A percentile compares a stretch with the other conserved stretches of the same genome.
Conservation (phyloP, 2,888 invertebrate genomes). For the Pinctada fucata region DNA sequence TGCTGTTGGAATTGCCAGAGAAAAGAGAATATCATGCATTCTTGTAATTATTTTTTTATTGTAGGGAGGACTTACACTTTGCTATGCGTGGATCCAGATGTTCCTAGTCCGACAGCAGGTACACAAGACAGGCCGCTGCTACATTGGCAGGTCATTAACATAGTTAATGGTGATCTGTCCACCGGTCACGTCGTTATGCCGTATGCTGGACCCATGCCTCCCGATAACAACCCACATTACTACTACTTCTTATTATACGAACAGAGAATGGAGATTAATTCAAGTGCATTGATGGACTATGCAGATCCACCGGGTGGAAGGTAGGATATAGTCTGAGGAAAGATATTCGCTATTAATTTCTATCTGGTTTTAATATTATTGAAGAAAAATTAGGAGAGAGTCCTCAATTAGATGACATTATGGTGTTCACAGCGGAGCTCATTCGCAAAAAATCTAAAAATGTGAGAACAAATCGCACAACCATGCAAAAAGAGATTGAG, state of each 20-base stretch:
- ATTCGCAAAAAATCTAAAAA: too few relatives aligned
- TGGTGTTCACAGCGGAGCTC: too few relatives aligned
- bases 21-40: too few relatives aligned
- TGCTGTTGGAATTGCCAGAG: too few relatives aligned
- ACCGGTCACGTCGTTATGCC: constrained; percentile 45
- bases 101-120: constrained; percentile 43
- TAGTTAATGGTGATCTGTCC: constrained; percentile 45
- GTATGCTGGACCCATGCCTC: constrained; percentile 50
- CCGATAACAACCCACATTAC: constrained; percentile 44
- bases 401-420: too few relatives aligned
- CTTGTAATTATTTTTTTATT: not conserved
- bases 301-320: constrained; percentile 40
- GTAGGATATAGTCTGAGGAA: constrained; percentile 18
- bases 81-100: constrained; percentile 50
- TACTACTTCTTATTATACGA: constrained; percentile 50
- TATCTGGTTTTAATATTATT: too few relatives aligned
- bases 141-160: constrained; percentile 57
- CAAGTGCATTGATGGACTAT: constrained; percentile 30
- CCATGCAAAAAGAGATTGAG: too few relatives aligned
- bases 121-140: constrained; percentile 43
- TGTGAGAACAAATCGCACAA: too few relatives aligned
- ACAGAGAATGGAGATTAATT: constrained; percentile 28
- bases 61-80: constrained; percentile 45
- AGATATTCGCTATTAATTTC: too few relatives aligned
- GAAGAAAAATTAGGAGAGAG: too few relatives aligned